Evolutionary conservation across 2,888 invertebrate species (phyloP).

Genomic region (Coremacera marginata): DNA sequence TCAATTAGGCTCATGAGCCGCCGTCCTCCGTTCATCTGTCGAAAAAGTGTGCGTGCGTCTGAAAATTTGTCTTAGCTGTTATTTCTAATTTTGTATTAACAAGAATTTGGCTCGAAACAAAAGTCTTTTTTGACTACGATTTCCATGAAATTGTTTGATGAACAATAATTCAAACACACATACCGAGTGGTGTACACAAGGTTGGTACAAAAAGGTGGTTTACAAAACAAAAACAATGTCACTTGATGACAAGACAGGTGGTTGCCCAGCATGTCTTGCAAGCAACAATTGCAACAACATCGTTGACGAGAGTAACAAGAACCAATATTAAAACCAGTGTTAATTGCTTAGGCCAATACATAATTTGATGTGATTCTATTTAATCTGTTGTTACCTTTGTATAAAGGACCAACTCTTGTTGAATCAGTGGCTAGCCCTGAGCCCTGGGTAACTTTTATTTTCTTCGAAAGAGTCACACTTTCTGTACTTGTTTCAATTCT

Average conservation of each 20-base stretch:
- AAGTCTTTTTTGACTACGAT: conserved; percentile 12
- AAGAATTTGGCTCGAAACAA: conserved; percentile 25
- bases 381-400: background rate
- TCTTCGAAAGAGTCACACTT: conserved; percentile 15
- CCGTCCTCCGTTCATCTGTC: background rate
- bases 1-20: conserved; percentile 22
- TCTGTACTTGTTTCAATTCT: conserved; percentile 27
- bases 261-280: background rate
- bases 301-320: background rate
- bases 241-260: background rate
- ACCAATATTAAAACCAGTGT: conserved; percentile 10
- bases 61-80: background rate
- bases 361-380: background rate
- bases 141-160: conserved; percentile 17
- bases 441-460: background rate
- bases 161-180: background rate
- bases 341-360: conserved; percentile 8
- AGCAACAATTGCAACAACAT: conserved; percentile 8
- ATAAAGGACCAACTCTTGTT: background rate
- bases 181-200: background rate
- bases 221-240: background rate
- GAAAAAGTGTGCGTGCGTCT: background rate
- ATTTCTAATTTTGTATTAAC: background rate
- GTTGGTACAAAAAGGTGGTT: background rate
- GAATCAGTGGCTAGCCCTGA: background rate